Conservation (phyloP, 2,113 vertebrate genomes). For the Cygnus buccinator region DNA sequence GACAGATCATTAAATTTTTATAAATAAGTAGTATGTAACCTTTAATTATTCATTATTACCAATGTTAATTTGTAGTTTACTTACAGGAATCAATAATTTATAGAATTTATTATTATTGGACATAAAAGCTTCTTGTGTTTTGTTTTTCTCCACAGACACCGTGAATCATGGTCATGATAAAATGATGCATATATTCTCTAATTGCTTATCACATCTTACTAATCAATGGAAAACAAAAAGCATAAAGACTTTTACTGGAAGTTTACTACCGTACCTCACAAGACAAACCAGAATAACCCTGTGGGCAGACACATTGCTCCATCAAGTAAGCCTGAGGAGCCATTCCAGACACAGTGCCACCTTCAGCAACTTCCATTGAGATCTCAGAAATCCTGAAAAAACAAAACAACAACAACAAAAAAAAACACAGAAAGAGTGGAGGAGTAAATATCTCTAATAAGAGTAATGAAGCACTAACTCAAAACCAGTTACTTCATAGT, state of each 20-base stretch:
- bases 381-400: slow-evolving; percentile 93
- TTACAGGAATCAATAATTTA: not conserved
- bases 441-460: not conserved
- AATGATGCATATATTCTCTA: not conserved
- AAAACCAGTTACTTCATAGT: not conserved
- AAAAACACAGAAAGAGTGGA: not conserved
- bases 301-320: slow-evolving; percentile 91
- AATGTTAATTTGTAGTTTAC: not conserved
- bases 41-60: not conserved
- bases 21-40: not conserved
- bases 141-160: not conserved
- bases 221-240: not conserved
- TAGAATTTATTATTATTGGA: not conserved
- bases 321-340: slow-evolving; percentile 85
- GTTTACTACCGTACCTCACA: slow-evolving; percentile 86
- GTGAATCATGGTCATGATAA: not conserved
- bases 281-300: slow-evolving; percentile 91
- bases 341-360: slow-evolving; percentile 73
- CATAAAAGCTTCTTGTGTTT: not conserved
- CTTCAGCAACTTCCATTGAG: slow-evolving; percentile 88
- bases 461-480: not conserved
- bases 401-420: not conserved
- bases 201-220: not conserved
- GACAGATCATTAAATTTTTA: not conserved
- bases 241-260: not conserved